Evolutionary conservation across 2,797 vertebrate genomes (phyloP).

Genomic region (Erpetoichthys calabaricus): DNA sequence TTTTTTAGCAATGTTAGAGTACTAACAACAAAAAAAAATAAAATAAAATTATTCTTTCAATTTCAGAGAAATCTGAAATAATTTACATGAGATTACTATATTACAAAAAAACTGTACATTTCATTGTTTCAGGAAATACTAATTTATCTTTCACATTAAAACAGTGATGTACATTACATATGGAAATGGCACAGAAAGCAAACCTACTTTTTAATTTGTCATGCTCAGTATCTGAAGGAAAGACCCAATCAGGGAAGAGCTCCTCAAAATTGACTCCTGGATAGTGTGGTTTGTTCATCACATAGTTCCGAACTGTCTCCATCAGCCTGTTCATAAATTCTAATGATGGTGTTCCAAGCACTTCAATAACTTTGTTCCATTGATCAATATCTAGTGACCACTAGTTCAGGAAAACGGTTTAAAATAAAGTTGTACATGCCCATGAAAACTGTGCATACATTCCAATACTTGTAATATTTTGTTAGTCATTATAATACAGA

Average conservation of each 20-base stretch:
- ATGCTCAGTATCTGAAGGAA: constrained; percentile 84
- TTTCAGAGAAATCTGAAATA: no score
- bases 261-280: constrained; percentile 83
- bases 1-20: no score
- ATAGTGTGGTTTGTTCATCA: constrained; percentile 94
- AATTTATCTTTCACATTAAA: background rate
- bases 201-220: constrained; percentile 89
- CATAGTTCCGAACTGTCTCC: constrained; percentile 92
- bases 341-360: constrained; percentile 80
- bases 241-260: constrained; percentile 92
- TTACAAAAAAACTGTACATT: no score
- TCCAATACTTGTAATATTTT: no score
- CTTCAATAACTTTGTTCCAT: constrained; percentile 97
- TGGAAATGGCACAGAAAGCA: no score
- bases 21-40: no score
- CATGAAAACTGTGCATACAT: no score
- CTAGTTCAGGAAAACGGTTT: constrained; percentile 51
- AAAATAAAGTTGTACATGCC: background rate
- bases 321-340: constrained; percentile 96
- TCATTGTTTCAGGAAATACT: background rate
- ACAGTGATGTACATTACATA: background rate
- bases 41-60: no score
- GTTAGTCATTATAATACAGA: no score
- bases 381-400: constrained; percentile 85
- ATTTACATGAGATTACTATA: constrained; percentile 1